Conservation (phyloP, 1,140 invertebrate species). For the Brachionus calyciflorus region DNA sequence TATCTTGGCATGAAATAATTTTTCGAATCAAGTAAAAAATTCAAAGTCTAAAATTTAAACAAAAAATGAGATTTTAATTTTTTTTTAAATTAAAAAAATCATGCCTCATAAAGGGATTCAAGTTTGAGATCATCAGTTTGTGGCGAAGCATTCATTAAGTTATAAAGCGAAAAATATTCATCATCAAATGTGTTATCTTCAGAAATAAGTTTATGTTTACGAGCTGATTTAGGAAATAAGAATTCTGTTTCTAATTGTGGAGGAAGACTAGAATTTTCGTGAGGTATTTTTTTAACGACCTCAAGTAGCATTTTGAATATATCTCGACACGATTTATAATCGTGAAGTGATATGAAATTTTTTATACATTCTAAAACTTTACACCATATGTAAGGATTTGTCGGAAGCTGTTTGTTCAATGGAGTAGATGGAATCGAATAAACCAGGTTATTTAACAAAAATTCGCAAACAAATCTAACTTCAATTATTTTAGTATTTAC, state of each 20-base stretch:
- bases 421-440: not conserved
- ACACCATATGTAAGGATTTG: conserved; percentile 20
- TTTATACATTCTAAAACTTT: conserved; percentile 35
- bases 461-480: conserved; percentile 6
- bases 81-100: not conserved
- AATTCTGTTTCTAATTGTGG: conserved; percentile 4
- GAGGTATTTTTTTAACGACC: conserved; percentile 24
- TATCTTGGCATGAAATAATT: conserved; percentile 43
- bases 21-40: conserved; percentile 16
- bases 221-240: conserved; percentile 4
- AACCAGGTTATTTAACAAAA: not conserved
- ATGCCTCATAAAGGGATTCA: conserved; percentile 7
- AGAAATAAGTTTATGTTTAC: not conserved
- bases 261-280: conserved; percentile 13
- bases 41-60: not conserved
- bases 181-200: not conserved
- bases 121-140: conserved; percentile 24
- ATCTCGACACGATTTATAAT: conserved; percentile 36
- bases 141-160: not conserved
- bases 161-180: not conserved
- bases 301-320: conserved; percentile 26
- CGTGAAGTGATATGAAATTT: not conserved
- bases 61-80: not conserved
- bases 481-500: conserved; percentile 24
- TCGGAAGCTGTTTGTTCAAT: not conserved